These are phyloP conservation scores for Andrena praecox DNA, from an alignment of 2,888 invertebrate species.

Conservation along the genomic window DNA sequence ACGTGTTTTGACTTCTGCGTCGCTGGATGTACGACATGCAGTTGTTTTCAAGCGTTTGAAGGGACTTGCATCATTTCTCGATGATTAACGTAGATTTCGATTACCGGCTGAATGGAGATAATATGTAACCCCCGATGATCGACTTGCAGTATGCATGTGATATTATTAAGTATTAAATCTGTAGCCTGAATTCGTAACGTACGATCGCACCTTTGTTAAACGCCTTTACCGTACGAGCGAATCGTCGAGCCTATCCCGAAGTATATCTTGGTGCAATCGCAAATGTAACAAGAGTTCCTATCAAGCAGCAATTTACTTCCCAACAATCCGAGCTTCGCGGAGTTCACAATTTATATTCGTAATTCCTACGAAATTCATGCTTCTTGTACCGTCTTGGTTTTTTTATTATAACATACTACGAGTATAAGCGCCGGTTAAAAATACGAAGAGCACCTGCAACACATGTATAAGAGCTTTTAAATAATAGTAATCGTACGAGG, in stretches of 20 bases:
- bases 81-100: not conserved
- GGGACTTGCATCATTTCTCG: slow-evolving; percentile 2
- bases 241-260: slow-evolving; percentile 8
- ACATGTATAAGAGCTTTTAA: too few species aligned
- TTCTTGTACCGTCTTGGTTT: not conserved
- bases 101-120: not conserved
- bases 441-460: too few species aligned
- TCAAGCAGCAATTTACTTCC: too few species aligned
- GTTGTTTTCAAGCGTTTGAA: slow-evolving; percentile 17
- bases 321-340: too few species aligned
- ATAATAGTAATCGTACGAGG: too few species aligned
- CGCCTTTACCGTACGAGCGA: slow-evolving; percentile 17
- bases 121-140: not conserved
- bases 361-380: not conserved
- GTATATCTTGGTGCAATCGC: not conserved
- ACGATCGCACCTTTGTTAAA: not conserved
- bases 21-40: slow-evolving; percentile 29
- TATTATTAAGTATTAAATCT: slow-evolving; percentile 10
- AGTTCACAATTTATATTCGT: slow-evolving; percentile 9
- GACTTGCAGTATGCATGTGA: not conserved
- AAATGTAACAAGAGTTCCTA: not conserved
- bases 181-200: not conserved
- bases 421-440: not conserved
- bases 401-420: slow-evolving; percentile 7
- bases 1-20: slow-evolving; percentile 54